These are phyloP conservation scores for Macaria notata DNA, from an alignment of 2,888 invertebrate genomes.

Conservation along the genomic window DNA sequence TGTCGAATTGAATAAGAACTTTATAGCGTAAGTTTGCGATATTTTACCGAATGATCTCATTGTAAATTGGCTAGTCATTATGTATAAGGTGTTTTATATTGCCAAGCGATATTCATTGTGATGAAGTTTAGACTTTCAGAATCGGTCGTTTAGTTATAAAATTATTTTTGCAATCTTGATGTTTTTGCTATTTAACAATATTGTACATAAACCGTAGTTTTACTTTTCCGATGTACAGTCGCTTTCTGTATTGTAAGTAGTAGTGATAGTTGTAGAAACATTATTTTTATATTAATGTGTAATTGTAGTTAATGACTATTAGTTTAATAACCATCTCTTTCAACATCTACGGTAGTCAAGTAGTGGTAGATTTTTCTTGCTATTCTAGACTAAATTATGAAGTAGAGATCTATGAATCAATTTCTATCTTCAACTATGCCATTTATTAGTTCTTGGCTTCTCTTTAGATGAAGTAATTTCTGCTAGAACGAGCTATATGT, in stretches of 20 bases:
- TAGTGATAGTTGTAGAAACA: constrained; percentile 40
- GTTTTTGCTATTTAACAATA: neutral
- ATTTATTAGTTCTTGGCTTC: too few relatives aligned
- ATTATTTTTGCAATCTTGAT: constrained; percentile 16
- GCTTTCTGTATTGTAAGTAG: constrained; percentile 35
- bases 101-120: constrained; percentile 76
- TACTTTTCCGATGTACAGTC: constrained; percentile 34
- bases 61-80: constrained; percentile 50
- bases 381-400: too few relatives aligned
- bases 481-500: too few relatives aligned
- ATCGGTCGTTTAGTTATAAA: constrained; percentile 8
- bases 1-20: neutral
- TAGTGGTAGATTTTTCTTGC: too few relatives aligned
- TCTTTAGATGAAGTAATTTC: too few relatives aligned
- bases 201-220: constrained; percentile 3
- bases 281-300: constrained; percentile 44
- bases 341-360: too few relatives aligned
- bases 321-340: too few relatives aligned
- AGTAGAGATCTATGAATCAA: too few relatives aligned
- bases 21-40: neutral
- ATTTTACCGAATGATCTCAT: constrained; percentile 42
- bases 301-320: constrained; percentile 5
- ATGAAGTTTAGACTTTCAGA: constrained; percentile 38
- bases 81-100: constrained; percentile 56
- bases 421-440: too few relatives aligned